Percentiles rank a stretch among this genome's conserved stretches.
Evolutionary conservation across 2,888 invertebrate genomes (phyloP).

Genomic region (Ochropacha duplaris): DNA sequence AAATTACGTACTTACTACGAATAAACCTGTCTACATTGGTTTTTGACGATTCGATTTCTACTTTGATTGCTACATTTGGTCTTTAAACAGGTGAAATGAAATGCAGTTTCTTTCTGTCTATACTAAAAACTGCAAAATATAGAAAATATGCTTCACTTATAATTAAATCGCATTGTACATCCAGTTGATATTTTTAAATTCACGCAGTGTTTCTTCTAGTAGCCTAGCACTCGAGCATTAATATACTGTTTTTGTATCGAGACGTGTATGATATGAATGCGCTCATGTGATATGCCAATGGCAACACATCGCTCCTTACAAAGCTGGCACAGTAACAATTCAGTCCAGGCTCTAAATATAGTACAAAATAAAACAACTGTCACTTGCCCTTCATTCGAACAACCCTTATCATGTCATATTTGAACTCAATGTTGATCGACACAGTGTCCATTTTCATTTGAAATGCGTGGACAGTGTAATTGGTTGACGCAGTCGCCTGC

Average conservation of each 20-base stretch:
- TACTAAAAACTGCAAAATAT: too few relatives aligned
- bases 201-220: neutral
- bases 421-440: constrained; percentile 48
- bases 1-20: too few relatives aligned
- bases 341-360: constrained; percentile 80
- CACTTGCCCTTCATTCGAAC: constrained; percentile 78
- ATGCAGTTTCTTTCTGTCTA: too few relatives aligned
- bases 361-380: constrained; percentile 82
- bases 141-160: too few relatives aligned
- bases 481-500: constrained; percentile 72
- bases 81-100: too few relatives aligned
- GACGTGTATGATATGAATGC: constrained; percentile 28
- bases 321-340: constrained; percentile 79
- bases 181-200: neutral
- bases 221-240: neutral
- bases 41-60: too few relatives aligned
- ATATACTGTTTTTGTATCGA: neutral
- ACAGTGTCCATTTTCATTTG: constrained; percentile 63
- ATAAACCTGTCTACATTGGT: too few relatives aligned
- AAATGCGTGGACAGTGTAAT: constrained; percentile 58
- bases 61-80: too few relatives aligned
- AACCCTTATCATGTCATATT: constrained; percentile 53
- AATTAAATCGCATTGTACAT: neutral
- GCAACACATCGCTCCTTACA: constrained; percentile 58
- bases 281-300: constrained; percentile 60